Percentiles rank a stretch among this genome's conserved stretches.
phyloP scores from a whole-genome alignment of 2,797 vertebrate species.

The Pitangus sulphuratus region DNA sequence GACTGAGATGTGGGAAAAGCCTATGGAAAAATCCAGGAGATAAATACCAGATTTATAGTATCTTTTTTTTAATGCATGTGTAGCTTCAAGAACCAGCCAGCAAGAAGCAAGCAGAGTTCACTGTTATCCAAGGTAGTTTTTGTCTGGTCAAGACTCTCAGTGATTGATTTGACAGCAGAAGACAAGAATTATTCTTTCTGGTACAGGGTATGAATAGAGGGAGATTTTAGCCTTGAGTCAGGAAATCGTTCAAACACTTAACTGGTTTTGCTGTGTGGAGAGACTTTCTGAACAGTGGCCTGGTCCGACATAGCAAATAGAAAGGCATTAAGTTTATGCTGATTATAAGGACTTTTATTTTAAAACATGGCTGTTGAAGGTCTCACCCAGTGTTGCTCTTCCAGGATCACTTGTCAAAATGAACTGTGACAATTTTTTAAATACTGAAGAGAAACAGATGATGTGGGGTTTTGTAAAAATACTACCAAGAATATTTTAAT shows the following conservation, averaged over 20 bases:
- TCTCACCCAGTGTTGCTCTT: neutral
- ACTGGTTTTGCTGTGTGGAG: neutral
- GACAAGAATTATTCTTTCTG: neutral
- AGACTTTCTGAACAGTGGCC: neutral
- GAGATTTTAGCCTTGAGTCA: neutral
- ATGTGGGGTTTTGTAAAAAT: neutral
- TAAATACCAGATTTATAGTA: neutral
- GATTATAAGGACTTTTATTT: neutral
- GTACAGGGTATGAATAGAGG: neutral
- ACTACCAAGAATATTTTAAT: neutral
- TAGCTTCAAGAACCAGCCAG: neutral
- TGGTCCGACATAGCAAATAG: neutral
- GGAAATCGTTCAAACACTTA: neutral
- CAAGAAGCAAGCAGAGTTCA: neutral
- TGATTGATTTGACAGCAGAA: neutral
- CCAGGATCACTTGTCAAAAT: neutral
- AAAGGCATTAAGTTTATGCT: neutral
- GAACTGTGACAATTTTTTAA: neutral
- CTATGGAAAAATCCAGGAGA: neutral
- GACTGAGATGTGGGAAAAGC: neutral
- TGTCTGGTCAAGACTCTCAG: neutral
- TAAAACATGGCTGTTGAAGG: neutral
- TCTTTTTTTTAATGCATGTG: neutral
- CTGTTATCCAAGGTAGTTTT: neutral
- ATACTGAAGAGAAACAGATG: neutral